Base-by-base conservation (phyloP, 2,113 vertebrate genomes). In the Ptilorrhoa leucosticta region DNA sequence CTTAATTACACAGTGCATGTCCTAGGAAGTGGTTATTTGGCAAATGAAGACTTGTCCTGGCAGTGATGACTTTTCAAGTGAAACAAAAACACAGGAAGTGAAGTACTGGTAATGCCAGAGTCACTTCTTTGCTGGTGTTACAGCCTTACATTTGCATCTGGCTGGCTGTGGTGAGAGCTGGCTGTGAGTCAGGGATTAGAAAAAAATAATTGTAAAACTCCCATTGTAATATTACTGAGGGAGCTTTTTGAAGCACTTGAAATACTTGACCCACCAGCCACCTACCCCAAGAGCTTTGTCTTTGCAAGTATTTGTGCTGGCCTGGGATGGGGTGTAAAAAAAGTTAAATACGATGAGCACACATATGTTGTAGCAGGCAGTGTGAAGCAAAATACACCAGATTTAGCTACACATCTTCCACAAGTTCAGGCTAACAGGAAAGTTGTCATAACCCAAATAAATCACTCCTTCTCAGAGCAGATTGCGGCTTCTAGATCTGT, bases 81-180 rank as follows among this genome's bases (percentile, higher is more conserved):
- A 83, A 96, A 81, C 82, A 92, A 64, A 95, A 95, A 37, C 89
- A 95, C 85, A 82, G 94, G 94, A 95, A 95, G 76, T 88, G 44
- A 60, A 68, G 56, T 78, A 45, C 76, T 81, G 72, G 72, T 90
- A 92, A 60, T 54, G 60, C 68, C 53, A 61, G 58, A 63, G 64
- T 87, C 33, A 30, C 33, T 73, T 50, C 64, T 87, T 80, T 70
- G 71, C 24, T 91, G 7, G n/a, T 56, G 20, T 60, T 68, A n/a
- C 0, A 1, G 37, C 63, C n/a, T 70, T 15, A 10, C 9, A 13
- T 77, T 93, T 77, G 11, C 51, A n/a, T 83, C 76, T 81, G 71
- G 27, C 50, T 73, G 63, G 22, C 83, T 92, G 56, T 71, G 51
- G 5, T 81, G 69, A 17, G 65, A 94, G 57, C 51, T 78, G 83